These are phyloP conservation scores for Eupithecia inturbata DNA, from an alignment of 2,888 invertebrate genomes.

Conservation along the genomic window DNA sequence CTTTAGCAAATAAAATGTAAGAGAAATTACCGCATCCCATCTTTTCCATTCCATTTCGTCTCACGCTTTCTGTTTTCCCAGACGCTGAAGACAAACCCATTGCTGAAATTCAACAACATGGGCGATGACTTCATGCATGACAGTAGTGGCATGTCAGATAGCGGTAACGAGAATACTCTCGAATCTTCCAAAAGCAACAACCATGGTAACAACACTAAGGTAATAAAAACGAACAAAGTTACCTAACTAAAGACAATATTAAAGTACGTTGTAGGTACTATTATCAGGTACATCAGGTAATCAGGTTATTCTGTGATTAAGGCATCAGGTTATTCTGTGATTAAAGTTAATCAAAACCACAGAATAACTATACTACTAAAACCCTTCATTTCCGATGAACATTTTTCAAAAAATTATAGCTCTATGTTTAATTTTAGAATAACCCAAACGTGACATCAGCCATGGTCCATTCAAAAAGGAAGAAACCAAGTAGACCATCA, in stretches of 20 bases:
- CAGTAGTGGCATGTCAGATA: constrained; percentile 72
- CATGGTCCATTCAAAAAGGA: constrained; percentile 73
- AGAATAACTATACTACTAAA: no score
- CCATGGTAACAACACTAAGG: constrained; percentile 33
- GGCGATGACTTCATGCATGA: constrained; percentile 67
- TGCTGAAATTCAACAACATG: constrained; percentile 67
- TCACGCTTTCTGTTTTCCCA: constrained; percentile 39
- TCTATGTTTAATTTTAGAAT: constrained; percentile 66
- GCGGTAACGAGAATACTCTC: constrained; percentile 72
- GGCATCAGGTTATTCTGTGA: no score
- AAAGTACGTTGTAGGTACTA: no score
- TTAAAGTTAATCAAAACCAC: no score
- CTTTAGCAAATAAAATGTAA: not conserved
- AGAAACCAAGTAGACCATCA: constrained; percentile 68
- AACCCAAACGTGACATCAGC: constrained; percentile 74
- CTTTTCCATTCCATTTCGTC: not conserved
- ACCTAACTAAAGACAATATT: not conserved
- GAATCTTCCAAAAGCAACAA: constrained; percentile 66
- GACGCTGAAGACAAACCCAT: constrained; percentile 77
- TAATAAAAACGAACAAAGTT: constrained; percentile 15
- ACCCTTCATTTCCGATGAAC: not conserved
- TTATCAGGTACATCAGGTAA: no score
- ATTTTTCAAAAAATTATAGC: not conserved
- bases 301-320: no score
- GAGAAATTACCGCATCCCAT: not conserved